Conservation (phyloP, 2,113 vertebrate species). For the Lates calcarifer region DNA sequence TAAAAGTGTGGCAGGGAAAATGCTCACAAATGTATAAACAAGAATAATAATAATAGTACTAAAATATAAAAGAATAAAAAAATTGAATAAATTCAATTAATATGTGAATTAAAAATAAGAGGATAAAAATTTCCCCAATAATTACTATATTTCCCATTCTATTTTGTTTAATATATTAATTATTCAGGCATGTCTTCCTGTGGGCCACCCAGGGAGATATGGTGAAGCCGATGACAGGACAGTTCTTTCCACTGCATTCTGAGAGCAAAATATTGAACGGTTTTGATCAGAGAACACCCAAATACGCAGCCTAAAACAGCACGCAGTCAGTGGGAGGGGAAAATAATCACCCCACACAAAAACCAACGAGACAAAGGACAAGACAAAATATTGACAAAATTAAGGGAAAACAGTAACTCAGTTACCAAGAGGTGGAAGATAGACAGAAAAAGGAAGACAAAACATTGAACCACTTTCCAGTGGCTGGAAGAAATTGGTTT, state of each 20-base stretch:
- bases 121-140: not conserved
- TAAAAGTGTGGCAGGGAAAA: not conserved
- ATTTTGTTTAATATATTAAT: not conserved
- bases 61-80: not conserved
- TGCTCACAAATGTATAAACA: not conserved
- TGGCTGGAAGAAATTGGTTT: not conserved
- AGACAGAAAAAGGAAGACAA: not conserved
- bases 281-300: not conserved
- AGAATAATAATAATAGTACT: not conserved
- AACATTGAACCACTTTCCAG: not conserved
- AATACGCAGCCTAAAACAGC: not conserved
- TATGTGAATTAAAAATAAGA: not conserved
- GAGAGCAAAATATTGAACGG: not conserved
- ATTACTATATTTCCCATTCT: not conserved
- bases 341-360: not conserved
- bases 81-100: not conserved
- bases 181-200: not conserved
- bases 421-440: not conserved
- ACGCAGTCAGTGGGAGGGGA: not conserved
- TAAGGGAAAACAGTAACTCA: not conserved
- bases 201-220: not conserved
- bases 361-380: constrained; percentile 1
- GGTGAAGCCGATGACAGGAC: not conserved
- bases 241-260: not conserved
- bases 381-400: not conserved